Conservation (phyloP, 2,113 vertebrate genomes). For the Nothocercus nigrocapillus region DNA sequence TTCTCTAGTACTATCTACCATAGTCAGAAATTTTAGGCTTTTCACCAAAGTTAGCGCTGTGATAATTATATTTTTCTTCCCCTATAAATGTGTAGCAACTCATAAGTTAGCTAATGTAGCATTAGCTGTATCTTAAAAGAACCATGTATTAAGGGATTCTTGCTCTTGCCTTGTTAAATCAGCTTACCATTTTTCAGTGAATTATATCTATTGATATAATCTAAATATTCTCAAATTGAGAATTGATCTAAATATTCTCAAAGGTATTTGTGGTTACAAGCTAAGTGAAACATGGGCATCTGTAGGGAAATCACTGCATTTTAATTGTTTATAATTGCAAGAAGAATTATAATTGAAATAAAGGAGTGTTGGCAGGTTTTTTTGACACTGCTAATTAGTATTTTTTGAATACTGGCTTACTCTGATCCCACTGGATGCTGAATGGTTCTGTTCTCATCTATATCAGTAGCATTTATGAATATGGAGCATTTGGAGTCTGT, state of each 20-base stretch:
- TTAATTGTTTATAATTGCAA: background rate
- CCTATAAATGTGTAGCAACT: background rate
- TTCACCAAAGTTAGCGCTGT: background rate
- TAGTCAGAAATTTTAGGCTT: background rate
- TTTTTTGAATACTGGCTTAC: background rate
- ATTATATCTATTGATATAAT: background rate
- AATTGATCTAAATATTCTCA: background rate
- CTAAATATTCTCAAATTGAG: background rate
- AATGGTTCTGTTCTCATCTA: background rate
- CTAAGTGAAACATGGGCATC: background rate
- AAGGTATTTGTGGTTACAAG: background rate
- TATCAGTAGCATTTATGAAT: background rate
- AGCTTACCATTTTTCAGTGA: background rate
- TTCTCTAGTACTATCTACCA: background rate
- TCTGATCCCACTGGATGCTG: background rate
- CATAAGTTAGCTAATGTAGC: background rate
- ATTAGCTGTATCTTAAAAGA: conserved; percentile 2
- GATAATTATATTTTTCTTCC: background rate
- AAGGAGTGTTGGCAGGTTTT: background rate
- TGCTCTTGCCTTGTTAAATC: background rate
- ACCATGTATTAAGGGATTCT: background rate
- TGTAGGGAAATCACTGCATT: background rate
- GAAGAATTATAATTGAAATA: background rate
- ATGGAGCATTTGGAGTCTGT: background rate
- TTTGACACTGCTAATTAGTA: too few species aligned